Percentiles rank a stretch among this genome's conserved stretches.
These are phyloP conservation scores for Cyrtorhinus lividipennis DNA, from an alignment of 1,140 invertebrate species.

Conservation along the genomic window DNA sequence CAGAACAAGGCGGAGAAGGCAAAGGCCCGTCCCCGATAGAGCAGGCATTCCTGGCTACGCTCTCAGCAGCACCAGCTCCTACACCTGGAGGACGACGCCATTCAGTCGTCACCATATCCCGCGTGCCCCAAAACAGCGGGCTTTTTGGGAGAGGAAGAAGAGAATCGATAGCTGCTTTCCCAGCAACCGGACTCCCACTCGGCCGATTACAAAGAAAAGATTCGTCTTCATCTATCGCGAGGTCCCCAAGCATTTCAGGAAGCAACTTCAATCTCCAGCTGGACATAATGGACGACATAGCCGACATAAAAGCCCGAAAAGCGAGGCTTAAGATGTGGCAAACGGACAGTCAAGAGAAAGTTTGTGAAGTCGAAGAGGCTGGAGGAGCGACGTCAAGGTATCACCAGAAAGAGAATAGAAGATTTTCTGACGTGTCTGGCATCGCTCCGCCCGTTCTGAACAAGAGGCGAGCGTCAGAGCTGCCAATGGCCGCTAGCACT, in stretches of 20 bases:
- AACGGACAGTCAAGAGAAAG: slow-evolving; percentile 52
- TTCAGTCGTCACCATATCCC: slow-evolving; percentile 68
- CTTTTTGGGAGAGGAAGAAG: slow-evolving; percentile 57
- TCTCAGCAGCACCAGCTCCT: slow-evolving; percentile 51
- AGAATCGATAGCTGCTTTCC: slow-evolving; percentile 62
- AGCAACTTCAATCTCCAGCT: slow-evolving; percentile 65
- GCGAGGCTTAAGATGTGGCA: slow-evolving; percentile 68
- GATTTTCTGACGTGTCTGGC: slow-evolving; percentile 24
- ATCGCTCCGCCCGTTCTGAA: slow-evolving; percentile 13
- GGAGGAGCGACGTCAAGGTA: slow-evolving; percentile 35
- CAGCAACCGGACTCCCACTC: slow-evolving; percentile 26
- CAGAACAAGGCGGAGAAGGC: slow-evolving; percentile 58
- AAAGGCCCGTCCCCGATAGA: slow-evolving; percentile 46
- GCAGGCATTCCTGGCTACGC: slow-evolving; percentile 60
- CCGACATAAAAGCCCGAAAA: slow-evolving; percentile 55
- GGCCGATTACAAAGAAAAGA: slow-evolving; percentile 22
- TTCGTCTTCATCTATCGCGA: slow-evolving; percentile 20
- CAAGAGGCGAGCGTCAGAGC: slow-evolving; percentile 24
- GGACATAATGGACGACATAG: slow-evolving; percentile 74
- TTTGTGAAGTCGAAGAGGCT: slow-evolving; percentile 62
- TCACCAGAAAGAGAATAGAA: slow-evolving; percentile 20
- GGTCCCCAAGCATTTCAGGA: slow-evolving; percentile 50
- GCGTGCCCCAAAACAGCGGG: slow-evolving; percentile 43
- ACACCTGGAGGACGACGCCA: slow-evolving; percentile 58
- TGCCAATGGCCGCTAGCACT: slow-evolving; percentile 15